Evolutionary conservation across 2,888 invertebrate genomes (phyloP).

Genomic region (Ctena decussata): DNA sequence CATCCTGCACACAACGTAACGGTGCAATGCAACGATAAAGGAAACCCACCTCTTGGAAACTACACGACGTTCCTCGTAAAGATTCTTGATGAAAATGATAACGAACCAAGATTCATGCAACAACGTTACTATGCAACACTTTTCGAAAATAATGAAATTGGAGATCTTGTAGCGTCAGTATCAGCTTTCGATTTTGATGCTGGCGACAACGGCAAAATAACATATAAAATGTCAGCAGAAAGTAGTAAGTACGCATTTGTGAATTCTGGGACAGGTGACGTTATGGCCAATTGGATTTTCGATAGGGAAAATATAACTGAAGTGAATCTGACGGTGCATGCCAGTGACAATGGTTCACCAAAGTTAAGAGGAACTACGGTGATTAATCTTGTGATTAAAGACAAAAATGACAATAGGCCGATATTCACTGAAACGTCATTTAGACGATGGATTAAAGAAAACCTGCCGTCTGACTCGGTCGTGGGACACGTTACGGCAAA

Average conservation of each 20-base stretch:
- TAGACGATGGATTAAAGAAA: conserved; percentile 95
- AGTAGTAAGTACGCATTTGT: conserved; percentile 93
- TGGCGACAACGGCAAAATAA: conserved; percentile 76
- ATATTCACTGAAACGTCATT: conserved; percentile 97
- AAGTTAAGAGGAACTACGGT: conserved; percentile 91
- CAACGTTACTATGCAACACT: conserved; percentile 85
- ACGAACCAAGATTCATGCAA: conserved; percentile 92
- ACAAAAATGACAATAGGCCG: conserved; percentile 98
- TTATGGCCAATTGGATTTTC: conserved; percentile 94
- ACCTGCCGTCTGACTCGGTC: conserved; percentile 95
- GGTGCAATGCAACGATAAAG: conserved; percentile 66
- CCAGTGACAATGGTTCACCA: conserved; percentile 91
- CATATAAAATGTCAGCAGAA: conserved; percentile 88
- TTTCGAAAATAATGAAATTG: conserved; percentile 69
- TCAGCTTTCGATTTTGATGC: conserved; percentile 64
- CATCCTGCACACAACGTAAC: conserved; percentile 52
- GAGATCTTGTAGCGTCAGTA: conserved; percentile 64
- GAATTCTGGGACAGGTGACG: conserved; percentile 93
- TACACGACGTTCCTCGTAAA: conserved; percentile 64
- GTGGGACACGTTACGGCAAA: conserved; percentile 96
- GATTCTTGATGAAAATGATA: conserved; percentile 96
- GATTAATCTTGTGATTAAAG: conserved; percentile 94
- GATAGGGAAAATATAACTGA: conserved; percentile 92
- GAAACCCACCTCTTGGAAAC: conserved; percentile 61
- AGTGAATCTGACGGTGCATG: conserved; percentile 95